These are phyloP conservation scores for Valencia hispanica DNA, from an alignment of 2,797 vertebrate species.

Conservation along the genomic window DNA sequence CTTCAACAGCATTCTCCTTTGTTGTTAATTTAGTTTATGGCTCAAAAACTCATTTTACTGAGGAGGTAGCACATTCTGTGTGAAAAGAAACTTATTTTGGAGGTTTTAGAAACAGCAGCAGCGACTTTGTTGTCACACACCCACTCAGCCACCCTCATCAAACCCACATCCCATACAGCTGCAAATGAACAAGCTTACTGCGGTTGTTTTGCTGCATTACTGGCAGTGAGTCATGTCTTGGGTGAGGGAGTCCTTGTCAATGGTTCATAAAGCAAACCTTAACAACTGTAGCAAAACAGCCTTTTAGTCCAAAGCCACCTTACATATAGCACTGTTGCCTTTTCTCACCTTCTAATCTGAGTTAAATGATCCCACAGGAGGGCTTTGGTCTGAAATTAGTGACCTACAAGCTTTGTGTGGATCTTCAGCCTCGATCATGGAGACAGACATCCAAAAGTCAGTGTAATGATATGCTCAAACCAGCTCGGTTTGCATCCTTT, in stretches of 20 bases:
- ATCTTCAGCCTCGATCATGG: constrained; percentile 1
- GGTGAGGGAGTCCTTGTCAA: constrained; percentile 16
- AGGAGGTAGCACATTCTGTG: background rate
- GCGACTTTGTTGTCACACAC: constrained; percentile 50
- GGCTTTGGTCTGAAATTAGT: constrained; percentile 10
- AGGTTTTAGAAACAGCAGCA: constrained; percentile 31
- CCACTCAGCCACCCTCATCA: constrained; percentile 52
- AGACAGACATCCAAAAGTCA: background rate
- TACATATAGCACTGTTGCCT: background rate
- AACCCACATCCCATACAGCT: constrained; percentile 41
- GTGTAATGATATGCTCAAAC: constrained; percentile 1
- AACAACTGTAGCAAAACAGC: background rate
- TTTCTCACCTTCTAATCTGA: background rate
- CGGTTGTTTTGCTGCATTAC: constrained; percentile 33
- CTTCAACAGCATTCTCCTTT: background rate
- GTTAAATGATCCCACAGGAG: background rate
- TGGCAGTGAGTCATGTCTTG: constrained; percentile 22
- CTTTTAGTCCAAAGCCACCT: background rate
- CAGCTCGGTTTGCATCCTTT: background rate
- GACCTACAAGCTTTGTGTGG: constrained; percentile 13
- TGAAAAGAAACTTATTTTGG: constrained; percentile 6
- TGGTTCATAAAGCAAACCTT: constrained; percentile 17
- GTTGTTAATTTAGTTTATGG: background rate
- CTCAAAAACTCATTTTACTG: background rate
- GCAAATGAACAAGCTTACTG: constrained; percentile 25